Evolutionary conservation across 1,140 invertebrate genomes (phyloP), one percentile per base, ranked within the genome.

Genomic region (Bombus sylvicola): DNA sequence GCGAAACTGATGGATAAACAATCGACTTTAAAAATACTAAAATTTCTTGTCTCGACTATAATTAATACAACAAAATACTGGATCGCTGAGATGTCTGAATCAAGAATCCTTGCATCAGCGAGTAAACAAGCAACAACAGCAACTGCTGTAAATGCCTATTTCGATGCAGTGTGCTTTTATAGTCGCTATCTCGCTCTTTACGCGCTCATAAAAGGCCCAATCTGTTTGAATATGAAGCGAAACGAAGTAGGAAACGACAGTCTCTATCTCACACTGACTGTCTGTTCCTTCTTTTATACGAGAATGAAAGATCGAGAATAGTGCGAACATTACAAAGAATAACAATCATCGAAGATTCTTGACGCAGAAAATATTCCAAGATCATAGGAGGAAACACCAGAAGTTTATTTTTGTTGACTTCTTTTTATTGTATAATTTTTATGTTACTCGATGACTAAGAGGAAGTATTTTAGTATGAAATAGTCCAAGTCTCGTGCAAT

Each of bases 201-300:
- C 59, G 59, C 75, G 28, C n/a, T 59, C 28, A 77, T 77, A 77
- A 77, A 77, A 77, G 64, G 28, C 75, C 37, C 59, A 64, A 77
- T 77, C 57, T 41, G 34, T 37, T 64, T 77, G 22, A 77, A 77
- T 41, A 77, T 57, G 59, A 22, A 62, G 31, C 28, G 75, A n/a
- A 34, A 41, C 57, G n/a, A 77, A 77, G 57, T 39, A 77, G 57
- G 13, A 39, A 77, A 77, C 75, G 53, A 18, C 53, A 25, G 74
- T 39, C 34, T n/a, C 34, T 34, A 34, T n/a, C 4, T 62, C 74
- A 37, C 22, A 3, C 4, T 43, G 12, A 15, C 53, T 41, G 9
- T 62, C 57, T n/a, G 53, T 13, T 39, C 15, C 12, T 34, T 4
- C 3, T 22, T 76, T 41, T 57, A 28, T 8, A 3, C 6, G 5